Conservation (phyloP, 53 echinoderm and acorn worm species). For the Echinometra lucunter region DNA sequence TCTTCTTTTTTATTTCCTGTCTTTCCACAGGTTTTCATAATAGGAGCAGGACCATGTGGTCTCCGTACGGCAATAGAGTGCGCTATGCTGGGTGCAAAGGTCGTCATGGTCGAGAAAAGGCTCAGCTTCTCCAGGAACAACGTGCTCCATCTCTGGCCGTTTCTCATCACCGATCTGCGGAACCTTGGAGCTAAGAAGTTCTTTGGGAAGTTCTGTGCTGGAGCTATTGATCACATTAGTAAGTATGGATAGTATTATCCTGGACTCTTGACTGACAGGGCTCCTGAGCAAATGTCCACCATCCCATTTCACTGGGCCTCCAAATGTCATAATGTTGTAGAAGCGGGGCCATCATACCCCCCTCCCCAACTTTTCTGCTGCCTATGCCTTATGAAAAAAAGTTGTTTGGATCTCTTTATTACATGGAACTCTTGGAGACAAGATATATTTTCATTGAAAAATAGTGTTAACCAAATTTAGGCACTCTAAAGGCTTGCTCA, state of each 20-base stretch:
- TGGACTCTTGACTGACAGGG: no score
- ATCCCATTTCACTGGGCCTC: no score
- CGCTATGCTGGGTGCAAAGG: slow-evolving; percentile 91
- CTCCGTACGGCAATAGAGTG: slow-evolving; percentile 95
- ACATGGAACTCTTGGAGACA: background rate
- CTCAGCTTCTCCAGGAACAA: slow-evolving; percentile 91
- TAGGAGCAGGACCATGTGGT: slow-evolving; percentile 93
- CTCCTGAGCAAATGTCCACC: no score
- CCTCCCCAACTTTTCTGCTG: no score
- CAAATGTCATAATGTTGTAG: no score
- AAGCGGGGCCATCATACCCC: no score
- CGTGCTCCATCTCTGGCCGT: slow-evolving; percentile 98
- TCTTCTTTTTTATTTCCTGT: background rate
- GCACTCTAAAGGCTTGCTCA: no score
- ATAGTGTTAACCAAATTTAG: background rate
- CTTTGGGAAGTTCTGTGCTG: slow-evolving; percentile 96
- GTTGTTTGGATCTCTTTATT: no score
- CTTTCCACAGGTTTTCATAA: slow-evolving; percentile 81
- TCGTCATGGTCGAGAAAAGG: slow-evolving; percentile 90
- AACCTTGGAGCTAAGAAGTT: slow-evolving; percentile 97
- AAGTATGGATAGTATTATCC: slow-evolving; percentile 59
- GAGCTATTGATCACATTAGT: slow-evolving; percentile 98
- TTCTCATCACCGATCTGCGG: slow-evolving; percentile 90
- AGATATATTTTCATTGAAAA: background rate
- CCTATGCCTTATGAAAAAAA: no score